Base-by-base conservation (phyloP, 2,113 vertebrate genomes). In the Paralichthys olivaceus region DNA sequence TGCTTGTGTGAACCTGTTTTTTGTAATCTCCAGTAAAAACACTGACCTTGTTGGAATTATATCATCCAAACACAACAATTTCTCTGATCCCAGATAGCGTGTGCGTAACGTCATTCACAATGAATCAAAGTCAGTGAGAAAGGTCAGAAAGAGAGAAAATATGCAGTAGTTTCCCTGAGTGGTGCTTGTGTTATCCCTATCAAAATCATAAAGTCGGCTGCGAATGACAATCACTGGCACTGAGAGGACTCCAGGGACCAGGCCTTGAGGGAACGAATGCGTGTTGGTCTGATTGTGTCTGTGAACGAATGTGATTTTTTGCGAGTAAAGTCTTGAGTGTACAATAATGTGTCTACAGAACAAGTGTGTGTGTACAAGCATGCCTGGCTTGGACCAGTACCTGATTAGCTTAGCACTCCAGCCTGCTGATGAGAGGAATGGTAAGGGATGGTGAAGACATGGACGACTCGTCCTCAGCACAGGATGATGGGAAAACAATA, bases 191-290 rank as follows among this genome's bases (percentile, higher is more conserved):
- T 78, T 70, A 71, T 84, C 60, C 69, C 75, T 45, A 68, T 63
- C 82, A 83, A 89, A 84, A 84, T 89, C 81, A 90, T 47, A 65
- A 51, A 80, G 73, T 70, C 77, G 85, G 79, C 83, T 82, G 88
- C 12, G 34, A 89, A 89, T 86, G 86, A 89, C 86, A 86, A 84
- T 91, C 81, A 84, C 75, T 56, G 72, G 75, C 69, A 60, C 66
- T 79, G 74, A 84, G 85, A 74, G 68, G 71, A 68, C 81, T 83
- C 69, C 65, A 75, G 79, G 79, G 84, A 81, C 76, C 66, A 45
- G 65, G 29, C 20, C 40, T 17, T 2, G 1, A 11, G 17, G 57
- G 28, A 5, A 1, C 19, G 15, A 17, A 12, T 28, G 28, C 12
- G 4, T 53, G 62, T 43, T 28, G 13, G 43, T 61, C 65, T 67